Percentiles rank a stretch among this genome's conserved stretches.
phyloP scores from a whole-genome alignment of 2,888 invertebrate genomes.

The Muscina levida region DNA sequence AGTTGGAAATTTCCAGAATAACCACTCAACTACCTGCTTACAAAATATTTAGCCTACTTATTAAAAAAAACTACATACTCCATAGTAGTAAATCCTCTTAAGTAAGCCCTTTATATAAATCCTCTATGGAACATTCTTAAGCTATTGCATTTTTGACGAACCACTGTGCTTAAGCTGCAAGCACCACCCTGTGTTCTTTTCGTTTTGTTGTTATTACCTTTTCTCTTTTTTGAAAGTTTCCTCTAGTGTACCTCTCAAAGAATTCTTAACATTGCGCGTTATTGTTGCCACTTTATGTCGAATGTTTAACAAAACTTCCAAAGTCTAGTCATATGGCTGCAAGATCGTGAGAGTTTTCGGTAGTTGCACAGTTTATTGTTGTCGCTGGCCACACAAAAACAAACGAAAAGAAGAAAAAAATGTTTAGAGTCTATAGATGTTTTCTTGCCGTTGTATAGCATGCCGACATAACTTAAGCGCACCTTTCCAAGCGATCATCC shows the following conservation, averaged over 20 bases:
- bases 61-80: no score
- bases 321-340: slow-evolving; percentile 53
- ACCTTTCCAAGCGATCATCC: slow-evolving; percentile 47
- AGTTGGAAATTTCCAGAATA: no score
- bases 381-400: no score
- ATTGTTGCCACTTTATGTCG: slow-evolving; percentile 66
- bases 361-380: slow-evolving; percentile 30
- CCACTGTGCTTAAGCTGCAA: slow-evolving; percentile 7
- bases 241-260: slow-evolving; percentile 39
- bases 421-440: slow-evolving; percentile 30
- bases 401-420: no score
- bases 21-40: no score
- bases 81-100: no score
- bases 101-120: no score
- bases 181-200: slow-evolving; percentile 57
- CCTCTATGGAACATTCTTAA: no score
- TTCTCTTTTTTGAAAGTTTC: slow-evolving; percentile 41
- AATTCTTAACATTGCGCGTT: slow-evolving; percentile 62
- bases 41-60: no score
- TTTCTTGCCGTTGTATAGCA: neutral
- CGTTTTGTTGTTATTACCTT: slow-evolving; percentile 20
- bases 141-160: no score
- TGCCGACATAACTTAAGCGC: slow-evolving; percentile 57
- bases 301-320: slow-evolving; percentile 50
- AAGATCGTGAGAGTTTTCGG: slow-evolving; percentile 64